A percentile compares a stretch with the other conserved stretches of the same genome.
Evolutionary conservation across 1,140 invertebrate genomes (phyloP).

Genomic region (Ceratosolen fusciceps): DNA sequence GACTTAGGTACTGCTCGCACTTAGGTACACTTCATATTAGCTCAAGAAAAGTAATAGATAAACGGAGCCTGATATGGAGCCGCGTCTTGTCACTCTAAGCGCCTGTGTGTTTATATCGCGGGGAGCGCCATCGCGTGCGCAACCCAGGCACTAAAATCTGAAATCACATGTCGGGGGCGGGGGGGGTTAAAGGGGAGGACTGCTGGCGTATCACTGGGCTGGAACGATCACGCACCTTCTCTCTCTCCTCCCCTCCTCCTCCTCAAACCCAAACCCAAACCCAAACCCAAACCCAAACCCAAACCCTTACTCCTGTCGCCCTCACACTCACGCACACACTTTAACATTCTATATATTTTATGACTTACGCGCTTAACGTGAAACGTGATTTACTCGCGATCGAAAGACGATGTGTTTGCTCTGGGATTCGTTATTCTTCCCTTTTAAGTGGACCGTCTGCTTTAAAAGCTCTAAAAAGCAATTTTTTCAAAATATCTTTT

Average conservation of each 20-base stretch:
- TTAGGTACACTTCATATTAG: background rate
- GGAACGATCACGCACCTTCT: background rate
- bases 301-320: background rate
- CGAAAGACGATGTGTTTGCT: background rate
- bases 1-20: slow-evolving; percentile 8
- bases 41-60: slow-evolving; percentile 37
- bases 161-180: slow-evolving; percentile 24
- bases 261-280: background rate
- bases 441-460: background rate
- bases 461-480: background rate
- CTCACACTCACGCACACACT: background rate
- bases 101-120: slow-evolving; percentile 16
- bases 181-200: background rate
- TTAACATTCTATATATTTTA: background rate
- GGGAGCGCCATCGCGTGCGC: background rate
- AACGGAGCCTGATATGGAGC: slow-evolving; percentile 9
- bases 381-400: background rate
- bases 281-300: background rate
- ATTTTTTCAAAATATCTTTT: no score
- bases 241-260: no score
- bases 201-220: slow-evolving; percentile 8
- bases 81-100: background rate
- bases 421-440: background rate
- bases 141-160: slow-evolving; percentile 36
- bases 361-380: background rate